phyloP scores from a whole-genome alignment of 2,113 vertebrate genomes.

The Empidonax traillii region DNA sequence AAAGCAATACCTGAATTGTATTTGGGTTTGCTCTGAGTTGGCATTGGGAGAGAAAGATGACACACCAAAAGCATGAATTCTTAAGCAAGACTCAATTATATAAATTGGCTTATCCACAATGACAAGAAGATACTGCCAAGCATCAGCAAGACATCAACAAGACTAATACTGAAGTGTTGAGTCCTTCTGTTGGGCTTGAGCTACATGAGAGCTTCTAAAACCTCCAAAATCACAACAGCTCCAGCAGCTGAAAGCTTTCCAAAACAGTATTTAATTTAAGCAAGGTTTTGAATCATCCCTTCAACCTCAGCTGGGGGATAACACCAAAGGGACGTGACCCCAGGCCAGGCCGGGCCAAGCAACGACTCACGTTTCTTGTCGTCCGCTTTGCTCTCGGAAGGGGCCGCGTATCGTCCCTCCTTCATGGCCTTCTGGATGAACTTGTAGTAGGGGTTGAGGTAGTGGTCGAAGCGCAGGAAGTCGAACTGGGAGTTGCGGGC shows the following conservation, averaged over 20 bases:
- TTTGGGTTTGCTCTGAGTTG: not conserved
- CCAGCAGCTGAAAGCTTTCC: not conserved
- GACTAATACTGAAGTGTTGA: not conserved
- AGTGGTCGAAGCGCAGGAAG: constrained; percentile 97
- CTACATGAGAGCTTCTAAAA: not conserved
- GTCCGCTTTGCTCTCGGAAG: constrained; percentile 73
- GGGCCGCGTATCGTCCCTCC: constrained; percentile 86
- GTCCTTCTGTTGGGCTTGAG: not conserved
- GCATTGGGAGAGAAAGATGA: not conserved
- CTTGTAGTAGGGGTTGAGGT: constrained; percentile 98
- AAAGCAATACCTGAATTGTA: not conserved
- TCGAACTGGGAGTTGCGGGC: constrained; percentile 96
- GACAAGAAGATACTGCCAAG: not conserved
- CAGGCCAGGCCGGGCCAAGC: not conserved
- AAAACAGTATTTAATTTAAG: not conserved
- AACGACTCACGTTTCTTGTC: constrained; percentile 78
- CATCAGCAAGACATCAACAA: not conserved
- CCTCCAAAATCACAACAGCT: not conserved
- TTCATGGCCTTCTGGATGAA: constrained; percentile 96
- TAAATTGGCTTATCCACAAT: not conserved
- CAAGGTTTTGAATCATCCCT: not conserved
- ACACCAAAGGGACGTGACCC: not conserved
- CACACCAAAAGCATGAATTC: not conserved
- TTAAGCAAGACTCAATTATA: not conserved
- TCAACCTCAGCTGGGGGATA: not conserved